A percentile compares a stretch with the other conserved stretches of the same genome.
phyloP scores from a whole-genome alignment of 1,140 invertebrate genomes.

The Nasonia longicornis region DNA sequence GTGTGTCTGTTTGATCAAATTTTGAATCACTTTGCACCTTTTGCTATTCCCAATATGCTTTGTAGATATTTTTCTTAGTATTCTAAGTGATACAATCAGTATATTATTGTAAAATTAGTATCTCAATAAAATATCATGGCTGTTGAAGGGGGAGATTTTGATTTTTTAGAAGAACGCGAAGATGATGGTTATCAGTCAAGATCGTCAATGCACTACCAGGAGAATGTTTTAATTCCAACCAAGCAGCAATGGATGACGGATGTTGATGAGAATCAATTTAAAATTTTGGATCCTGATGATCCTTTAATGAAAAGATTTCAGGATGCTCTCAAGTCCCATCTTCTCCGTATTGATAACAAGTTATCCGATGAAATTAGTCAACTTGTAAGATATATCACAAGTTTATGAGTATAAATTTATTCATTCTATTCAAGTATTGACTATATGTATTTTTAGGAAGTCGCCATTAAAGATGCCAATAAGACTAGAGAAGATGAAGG shows the following conservation, averaged over 20 bases:
- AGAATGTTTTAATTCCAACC: background rate
- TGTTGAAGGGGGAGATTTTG: background rate
- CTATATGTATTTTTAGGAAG: conserved; percentile 55
- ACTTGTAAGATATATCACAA: conserved; percentile 64
- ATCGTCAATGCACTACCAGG: background rate
- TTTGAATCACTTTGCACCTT: background rate
- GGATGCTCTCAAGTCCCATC: conserved; percentile 72
- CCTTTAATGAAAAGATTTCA: conserved; percentile 76
- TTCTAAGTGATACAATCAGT: background rate
- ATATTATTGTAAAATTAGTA: background rate
- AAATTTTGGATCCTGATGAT: conserved; percentile 73
- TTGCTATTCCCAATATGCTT: background rate
- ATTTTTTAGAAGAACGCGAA: background rate
- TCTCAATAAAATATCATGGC: background rate
- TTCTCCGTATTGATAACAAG: conserved; percentile 70
- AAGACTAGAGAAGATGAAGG: conserved; percentile 67
- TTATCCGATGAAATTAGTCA: conserved; percentile 72
- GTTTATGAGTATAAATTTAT: background rate
- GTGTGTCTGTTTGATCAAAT: conserved; percentile 26
- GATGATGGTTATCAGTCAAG: background rate
- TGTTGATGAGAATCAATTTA: conserved; percentile 23
- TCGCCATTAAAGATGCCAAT: conserved; percentile 60
- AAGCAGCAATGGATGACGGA: conserved; percentile 7
- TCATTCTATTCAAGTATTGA: conserved; percentile 18
- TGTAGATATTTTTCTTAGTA: background rate